Conservation (phyloP, 2,888 invertebrate species). For the Gari tellinella region DNA sequence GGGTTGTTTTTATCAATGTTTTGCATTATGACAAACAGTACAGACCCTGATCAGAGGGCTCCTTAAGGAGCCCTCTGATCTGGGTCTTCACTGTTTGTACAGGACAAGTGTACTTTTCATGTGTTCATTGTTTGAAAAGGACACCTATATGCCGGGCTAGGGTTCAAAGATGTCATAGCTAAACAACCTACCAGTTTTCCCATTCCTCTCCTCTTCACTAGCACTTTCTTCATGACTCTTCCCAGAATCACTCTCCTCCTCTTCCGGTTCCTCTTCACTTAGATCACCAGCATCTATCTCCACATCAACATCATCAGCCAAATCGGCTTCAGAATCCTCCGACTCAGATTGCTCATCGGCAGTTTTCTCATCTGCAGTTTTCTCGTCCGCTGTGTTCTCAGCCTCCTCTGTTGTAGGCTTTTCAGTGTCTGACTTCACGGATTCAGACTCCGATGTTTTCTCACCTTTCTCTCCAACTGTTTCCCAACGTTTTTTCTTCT, state of each 20-base stretch:
- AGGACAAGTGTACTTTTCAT: too few relatives aligned
- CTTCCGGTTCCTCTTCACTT: constrained; percentile 13
- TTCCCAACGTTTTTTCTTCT: constrained; percentile 49
- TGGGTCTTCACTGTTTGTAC: too few relatives aligned
- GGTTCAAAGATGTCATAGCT: too few relatives aligned
- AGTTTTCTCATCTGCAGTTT: neutral
- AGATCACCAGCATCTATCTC: constrained; percentile 52
- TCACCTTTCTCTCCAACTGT: constrained; percentile 4
- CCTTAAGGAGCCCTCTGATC: too few relatives aligned
- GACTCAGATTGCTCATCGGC: constrained; percentile 11
- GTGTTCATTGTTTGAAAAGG: too few relatives aligned
- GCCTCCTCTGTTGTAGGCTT: constrained; percentile 7
- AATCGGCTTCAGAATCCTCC: constrained; percentile 41
- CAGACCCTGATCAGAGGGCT: too few relatives aligned
- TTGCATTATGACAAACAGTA: too few relatives aligned
- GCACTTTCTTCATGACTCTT: too few relatives aligned
- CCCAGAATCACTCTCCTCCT: constrained; percentile 6
- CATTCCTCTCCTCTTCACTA: constrained; percentile 1
- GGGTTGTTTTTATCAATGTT: too few relatives aligned
- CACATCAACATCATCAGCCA: constrained; percentile 56
- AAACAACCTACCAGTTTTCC: neutral
- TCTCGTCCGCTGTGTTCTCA: neutral
- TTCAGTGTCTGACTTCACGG: constrained; percentile 27
- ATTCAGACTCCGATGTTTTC: constrained; percentile 43
- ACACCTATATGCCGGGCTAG: too few relatives aligned